Evolutionary conservation across 2,113 vertebrate genomes (phyloP).

Genomic region (Scophthalmus maximus): DNA sequence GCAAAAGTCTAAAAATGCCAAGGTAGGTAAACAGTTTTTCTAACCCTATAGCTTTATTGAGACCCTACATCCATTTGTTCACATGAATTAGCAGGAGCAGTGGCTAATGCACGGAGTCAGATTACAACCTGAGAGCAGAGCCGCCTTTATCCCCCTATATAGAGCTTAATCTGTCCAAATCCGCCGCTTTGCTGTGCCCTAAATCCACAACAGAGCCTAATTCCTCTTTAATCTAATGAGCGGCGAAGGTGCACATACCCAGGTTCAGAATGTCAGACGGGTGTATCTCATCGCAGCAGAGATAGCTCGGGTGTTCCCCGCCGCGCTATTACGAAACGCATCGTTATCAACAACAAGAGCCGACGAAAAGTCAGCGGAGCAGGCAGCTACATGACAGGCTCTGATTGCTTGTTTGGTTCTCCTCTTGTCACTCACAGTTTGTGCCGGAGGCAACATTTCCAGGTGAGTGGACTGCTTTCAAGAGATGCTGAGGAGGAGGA

Average conservation of each 20-base stretch:
- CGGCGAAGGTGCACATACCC: conserved; percentile 65
- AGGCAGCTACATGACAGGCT: conserved; percentile 13
- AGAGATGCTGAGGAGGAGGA: conserved; percentile 24
- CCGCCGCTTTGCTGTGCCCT: conserved; percentile 70
- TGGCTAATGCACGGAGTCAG: conserved; percentile 74
- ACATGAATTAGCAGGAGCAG: conserved; percentile 70
- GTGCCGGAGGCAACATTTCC: conserved; percentile 23
- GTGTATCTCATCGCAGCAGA: conserved; percentile 24
- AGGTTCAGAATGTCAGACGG: conserved; percentile 45
- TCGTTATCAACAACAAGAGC: conserved; percentile 11
- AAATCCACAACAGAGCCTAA: conserved; percentile 81
- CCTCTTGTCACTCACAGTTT: conserved; percentile 8
- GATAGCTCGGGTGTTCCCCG: conserved; percentile 4
- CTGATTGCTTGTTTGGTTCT: conserved; percentile 21
- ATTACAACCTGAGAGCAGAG: conserved; percentile 75
- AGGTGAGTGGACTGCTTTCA: conserved; percentile 31
- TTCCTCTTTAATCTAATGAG: conserved; percentile 80
- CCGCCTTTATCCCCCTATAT: conserved; percentile 77
- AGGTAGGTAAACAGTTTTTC: conserved; percentile 56
- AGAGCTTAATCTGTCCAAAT: conserved; percentile 78
- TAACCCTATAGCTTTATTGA: conserved; percentile 34
- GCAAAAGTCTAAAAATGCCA: conserved; percentile 37
- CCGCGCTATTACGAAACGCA: conserved; percentile 15
- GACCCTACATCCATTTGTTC: conserved; percentile 65
- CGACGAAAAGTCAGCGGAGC: conserved; percentile 4